Conservation (phyloP, 2,888 invertebrate species). For the Amphipoea oculea region DNA sequence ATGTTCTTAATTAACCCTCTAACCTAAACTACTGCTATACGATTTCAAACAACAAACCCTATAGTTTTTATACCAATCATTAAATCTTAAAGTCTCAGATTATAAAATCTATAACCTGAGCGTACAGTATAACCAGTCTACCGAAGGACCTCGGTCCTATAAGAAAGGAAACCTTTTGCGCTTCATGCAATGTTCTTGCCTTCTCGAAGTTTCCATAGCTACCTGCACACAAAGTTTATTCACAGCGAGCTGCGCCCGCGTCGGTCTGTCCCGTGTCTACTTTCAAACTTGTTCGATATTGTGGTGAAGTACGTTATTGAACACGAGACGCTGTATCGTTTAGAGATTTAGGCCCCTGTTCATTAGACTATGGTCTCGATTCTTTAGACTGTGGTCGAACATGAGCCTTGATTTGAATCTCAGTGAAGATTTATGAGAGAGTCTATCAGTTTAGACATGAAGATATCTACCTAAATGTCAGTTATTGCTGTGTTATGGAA, state of each 20-base stretch:
- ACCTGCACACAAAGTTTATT: constrained; percentile 54
- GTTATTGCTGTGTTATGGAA: background rate
- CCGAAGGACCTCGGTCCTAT: constrained; percentile 1
- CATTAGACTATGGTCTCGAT: too few relatives aligned
- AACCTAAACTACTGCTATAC: background rate
- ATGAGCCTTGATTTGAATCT: background rate
- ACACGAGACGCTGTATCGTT: background rate
- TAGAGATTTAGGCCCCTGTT: background rate
- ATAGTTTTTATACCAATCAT: background rate
- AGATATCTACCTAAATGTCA: background rate
- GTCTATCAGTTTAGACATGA: background rate
- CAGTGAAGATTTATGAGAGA: background rate
- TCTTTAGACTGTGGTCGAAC: background rate
- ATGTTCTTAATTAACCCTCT: too few relatives aligned
- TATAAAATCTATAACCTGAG: too few relatives aligned
- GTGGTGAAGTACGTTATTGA: constrained; percentile 15
- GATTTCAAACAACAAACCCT: background rate
- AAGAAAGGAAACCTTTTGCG: constrained; percentile 40
- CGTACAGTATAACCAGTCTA: constrained; percentile 10
- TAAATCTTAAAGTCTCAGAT: background rate
- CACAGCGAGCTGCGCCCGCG: constrained; percentile 40
- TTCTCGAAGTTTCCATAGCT: constrained; percentile 64
- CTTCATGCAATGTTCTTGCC: constrained; percentile 25
- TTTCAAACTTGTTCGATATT: constrained; percentile 37
- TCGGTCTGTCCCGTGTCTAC: constrained; percentile 19